Percentiles rank a stretch among this genome's conserved stretches.
Conservation (phyloP, 1,140 invertebrate genomes). For the Dendroctonus valens region DNA sequence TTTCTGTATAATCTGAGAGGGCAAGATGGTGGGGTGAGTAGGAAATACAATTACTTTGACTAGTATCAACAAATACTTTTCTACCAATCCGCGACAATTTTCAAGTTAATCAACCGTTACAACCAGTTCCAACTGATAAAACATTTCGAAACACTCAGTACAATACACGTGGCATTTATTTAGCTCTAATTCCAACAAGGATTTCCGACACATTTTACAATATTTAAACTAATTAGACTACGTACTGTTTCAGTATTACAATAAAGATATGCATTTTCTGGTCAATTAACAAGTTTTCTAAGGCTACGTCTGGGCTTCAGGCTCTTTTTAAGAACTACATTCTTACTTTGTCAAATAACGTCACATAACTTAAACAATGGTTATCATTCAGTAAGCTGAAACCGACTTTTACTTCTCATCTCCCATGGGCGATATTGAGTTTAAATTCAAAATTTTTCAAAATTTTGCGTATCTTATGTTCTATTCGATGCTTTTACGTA, state of each 20-base stretch:
- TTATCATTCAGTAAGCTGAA: too few species aligned
- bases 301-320: slow-evolving; percentile 38
- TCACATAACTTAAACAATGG: too few species aligned
- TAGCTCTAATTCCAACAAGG: slow-evolving; percentile 47
- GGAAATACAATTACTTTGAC: slow-evolving; percentile 48
- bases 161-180: slow-evolving; percentile 41
- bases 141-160: slow-evolving; percentile 34
- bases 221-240: slow-evolving; percentile 36
- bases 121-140: not conserved
- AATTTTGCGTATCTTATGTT: not conserved
- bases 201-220: slow-evolving; percentile 47
- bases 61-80: slow-evolving; percentile 47
- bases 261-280: slow-evolving; percentile 50
- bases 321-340: slow-evolving; percentile 24
- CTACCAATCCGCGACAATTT: not conserved
- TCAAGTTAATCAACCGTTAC: too few species aligned
- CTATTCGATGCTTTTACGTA: too few species aligned
- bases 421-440: not conserved
- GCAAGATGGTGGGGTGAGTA: slow-evolving; percentile 49
- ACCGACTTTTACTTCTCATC: too few species aligned
- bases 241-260: slow-evolving; percentile 40
- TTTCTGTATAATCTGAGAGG: slow-evolving; percentile 45
- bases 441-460: not conserved
- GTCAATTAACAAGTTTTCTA: slow-evolving; percentile 46
- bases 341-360: too few species aligned